These are phyloP conservation scores for Lepidurus packardi DNA, from an alignment of 1,140 invertebrate genomes.

Conservation along the genomic window DNA sequence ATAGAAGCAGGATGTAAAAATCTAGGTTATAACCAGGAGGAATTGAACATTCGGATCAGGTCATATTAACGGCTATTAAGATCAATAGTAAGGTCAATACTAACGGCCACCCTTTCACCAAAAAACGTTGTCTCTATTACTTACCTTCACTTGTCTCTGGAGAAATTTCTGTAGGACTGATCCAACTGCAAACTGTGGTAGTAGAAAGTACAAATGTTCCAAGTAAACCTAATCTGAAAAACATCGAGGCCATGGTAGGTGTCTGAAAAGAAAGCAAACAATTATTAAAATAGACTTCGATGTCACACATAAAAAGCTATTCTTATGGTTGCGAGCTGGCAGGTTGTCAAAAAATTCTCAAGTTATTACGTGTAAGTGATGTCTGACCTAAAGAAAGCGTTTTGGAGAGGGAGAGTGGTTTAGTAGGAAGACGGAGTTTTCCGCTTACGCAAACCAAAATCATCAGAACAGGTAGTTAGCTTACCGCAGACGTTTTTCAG, in stretches of 20 bases:
- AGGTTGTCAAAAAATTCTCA: no score
- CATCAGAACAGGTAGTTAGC: no score
- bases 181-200: background rate
- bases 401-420: no score
- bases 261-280: background rate
- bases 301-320: background rate
- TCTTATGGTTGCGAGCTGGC: no score
- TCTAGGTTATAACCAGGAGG: no score
- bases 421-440: no score
- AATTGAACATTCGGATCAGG: no score
- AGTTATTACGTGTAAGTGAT: no score
- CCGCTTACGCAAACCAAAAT: no score
- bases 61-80: background rate
- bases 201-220: slow-evolving; percentile 19
- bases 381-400: no score
- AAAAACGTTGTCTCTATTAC: background rate
- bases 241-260: background rate
- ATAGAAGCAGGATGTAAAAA: no score
- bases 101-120: background rate
- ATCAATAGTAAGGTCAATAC: background rate
- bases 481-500: no score
- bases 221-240: slow-evolving; percentile 1
- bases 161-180: background rate
- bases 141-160: background rate
- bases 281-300: background rate